A percentile compares a stretch with the other conserved stretches of the same genome.
Evolutionary conservation across 2,113 vertebrate species (phyloP).

Genomic region (Fregetta grallaria): DNA sequence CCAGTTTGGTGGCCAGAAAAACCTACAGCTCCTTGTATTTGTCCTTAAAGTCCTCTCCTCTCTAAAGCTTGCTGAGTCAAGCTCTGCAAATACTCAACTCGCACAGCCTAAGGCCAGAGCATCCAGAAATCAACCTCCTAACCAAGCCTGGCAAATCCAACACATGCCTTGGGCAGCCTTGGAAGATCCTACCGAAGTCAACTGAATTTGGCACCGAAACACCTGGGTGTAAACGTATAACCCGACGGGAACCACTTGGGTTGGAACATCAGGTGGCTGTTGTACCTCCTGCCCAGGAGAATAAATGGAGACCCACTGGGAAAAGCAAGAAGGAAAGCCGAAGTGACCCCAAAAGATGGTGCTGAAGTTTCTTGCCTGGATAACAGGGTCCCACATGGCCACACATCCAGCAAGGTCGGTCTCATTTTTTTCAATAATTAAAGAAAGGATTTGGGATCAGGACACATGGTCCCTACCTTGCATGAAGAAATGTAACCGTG

Average conservation of each 20-base stretch:
- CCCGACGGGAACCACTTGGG: not conserved
- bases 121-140: not conserved
- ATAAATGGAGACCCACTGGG: not conserved
- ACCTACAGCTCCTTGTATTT: not conserved
- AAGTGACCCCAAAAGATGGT: not conserved
- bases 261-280: not conserved
- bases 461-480: not conserved
- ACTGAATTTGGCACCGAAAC: not conserved
- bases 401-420: accelerated
- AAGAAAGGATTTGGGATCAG: not conserved
- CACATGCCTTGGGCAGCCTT: not conserved
- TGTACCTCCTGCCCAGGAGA: not conserved
- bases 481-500: not conserved
- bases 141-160: not conserved
- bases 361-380: not conserved
- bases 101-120: not conserved
- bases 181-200: not conserved
- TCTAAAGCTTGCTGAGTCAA: not conserved
- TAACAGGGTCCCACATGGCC: not conserved
- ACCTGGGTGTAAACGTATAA: not conserved
- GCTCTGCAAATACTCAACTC: not conserved
- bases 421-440: not conserved
- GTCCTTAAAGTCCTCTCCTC: not conserved
- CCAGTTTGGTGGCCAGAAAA: not conserved
- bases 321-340: not conserved